Percentiles rank a stretch among this genome's conserved stretches.
Evolutionary conservation across 2,888 invertebrate species (phyloP).

Genomic region (Rhopalosiphum nymphaeae): DNA sequence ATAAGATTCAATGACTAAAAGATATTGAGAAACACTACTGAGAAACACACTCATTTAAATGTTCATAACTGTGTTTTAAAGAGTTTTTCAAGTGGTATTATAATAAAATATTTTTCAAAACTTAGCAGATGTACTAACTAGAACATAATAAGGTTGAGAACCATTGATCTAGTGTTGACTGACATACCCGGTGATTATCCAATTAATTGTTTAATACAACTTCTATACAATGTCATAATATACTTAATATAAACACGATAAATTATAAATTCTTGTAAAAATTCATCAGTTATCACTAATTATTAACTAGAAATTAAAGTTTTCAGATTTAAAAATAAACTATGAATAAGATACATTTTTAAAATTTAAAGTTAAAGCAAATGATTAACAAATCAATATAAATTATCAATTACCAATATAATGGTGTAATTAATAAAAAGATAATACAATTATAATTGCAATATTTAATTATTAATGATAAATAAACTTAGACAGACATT

Average conservation of each 20-base stretch:
- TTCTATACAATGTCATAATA: neutral
- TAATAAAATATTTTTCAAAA: neutral
- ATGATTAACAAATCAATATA: neutral
- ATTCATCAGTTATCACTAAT: neutral
- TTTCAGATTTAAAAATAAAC: neutral
- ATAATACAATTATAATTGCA: neutral
- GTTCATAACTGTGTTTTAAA: neutral
- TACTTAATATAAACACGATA: neutral
- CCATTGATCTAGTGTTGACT: neutral
- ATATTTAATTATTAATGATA: neutral
- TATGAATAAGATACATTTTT: neutral
- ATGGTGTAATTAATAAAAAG: neutral
- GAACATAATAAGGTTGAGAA: neutral
- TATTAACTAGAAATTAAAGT: neutral
- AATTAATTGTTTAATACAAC: neutral
- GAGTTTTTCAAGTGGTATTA: neutral
- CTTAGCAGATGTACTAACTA: neutral
- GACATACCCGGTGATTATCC: neutral
- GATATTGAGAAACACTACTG: too few species aligned
- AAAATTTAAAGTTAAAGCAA: neutral
- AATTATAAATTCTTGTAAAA: neutral
- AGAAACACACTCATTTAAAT: neutral
- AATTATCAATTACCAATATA: neutral
- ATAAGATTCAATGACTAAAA: too few species aligned
- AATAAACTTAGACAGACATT: neutral